Evolutionary conservation across 2,797 vertebrate species (phyloP).

Genomic region (Melanotaenia boesemani): DNA sequence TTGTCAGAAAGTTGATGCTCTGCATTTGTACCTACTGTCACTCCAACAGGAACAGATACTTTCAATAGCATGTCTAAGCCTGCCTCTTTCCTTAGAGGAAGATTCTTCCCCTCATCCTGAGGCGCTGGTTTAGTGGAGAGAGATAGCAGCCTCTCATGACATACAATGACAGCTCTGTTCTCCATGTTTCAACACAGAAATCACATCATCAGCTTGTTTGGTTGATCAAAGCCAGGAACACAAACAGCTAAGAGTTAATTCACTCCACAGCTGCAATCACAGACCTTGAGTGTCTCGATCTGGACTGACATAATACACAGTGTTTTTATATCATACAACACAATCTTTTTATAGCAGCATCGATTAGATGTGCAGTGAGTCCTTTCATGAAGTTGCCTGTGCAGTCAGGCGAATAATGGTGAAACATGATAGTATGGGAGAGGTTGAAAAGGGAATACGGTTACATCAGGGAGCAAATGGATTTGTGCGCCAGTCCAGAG

Average conservation of each 20-base stretch:
- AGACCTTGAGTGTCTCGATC: slow-evolving; percentile 15
- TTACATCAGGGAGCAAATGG: slow-evolving; percentile 3
- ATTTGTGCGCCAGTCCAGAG: not conserved
- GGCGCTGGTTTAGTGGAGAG: not conserved
- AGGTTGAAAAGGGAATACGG: not conserved
- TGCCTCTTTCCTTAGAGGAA: not conserved
- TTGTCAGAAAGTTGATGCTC: slow-evolving; percentile 14
- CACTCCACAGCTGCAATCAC: slow-evolving; percentile 51
- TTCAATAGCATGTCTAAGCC: slow-evolving; percentile 42
- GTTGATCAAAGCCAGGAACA: slow-evolving; percentile 27
- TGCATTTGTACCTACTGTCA: not conserved
- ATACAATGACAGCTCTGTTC: slow-evolving; percentile 23
- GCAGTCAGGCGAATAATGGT: not conserved
- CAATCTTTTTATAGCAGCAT: slow-evolving; percentile 4
- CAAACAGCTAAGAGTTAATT: slow-evolving; percentile 4
- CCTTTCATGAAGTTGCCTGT: not conserved
- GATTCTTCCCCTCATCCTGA: not conserved
- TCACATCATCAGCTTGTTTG: slow-evolving; percentile 16
- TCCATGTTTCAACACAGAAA: slow-evolving; percentile 1
- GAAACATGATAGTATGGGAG: not conserved
- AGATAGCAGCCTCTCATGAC: not conserved
- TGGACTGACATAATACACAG: slow-evolving; percentile 26
- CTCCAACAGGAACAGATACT: slow-evolving; percentile 1
- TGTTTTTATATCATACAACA: not conserved
- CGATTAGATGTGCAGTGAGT: slow-evolving; percentile 28